phyloP scores from a whole-genome alignment of 2,113 vertebrate species.

The Fukomys damarensis region DNA sequence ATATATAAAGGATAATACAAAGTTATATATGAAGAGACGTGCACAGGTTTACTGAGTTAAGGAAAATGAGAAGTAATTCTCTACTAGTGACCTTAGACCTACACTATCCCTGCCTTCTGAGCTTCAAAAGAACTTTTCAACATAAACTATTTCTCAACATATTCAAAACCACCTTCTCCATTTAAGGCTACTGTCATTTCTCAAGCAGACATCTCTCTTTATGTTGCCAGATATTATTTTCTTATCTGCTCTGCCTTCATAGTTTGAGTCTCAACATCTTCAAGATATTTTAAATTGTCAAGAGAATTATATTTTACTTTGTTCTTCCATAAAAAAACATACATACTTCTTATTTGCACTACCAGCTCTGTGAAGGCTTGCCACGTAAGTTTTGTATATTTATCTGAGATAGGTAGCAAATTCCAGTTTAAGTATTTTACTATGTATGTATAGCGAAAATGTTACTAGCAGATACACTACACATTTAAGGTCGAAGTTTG shows the following conservation, averaged over 20 bases:
- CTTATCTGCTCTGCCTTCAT: not conserved
- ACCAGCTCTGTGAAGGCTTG: not conserved
- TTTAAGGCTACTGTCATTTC: not conserved
- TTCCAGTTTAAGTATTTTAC: not conserved
- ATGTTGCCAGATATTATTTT: fast-evolving
- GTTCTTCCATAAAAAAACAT: not conserved
- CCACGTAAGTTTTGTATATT: not conserved
- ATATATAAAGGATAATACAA: not conserved
- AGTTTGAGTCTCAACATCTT: not conserved
- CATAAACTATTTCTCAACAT: not conserved
- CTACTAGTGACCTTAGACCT: too few species aligned
- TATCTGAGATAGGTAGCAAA: not conserved
- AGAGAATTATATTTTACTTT: not conserved
- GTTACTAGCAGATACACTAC: not conserved
- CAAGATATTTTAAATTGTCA: not conserved
- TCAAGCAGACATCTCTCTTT: not conserved
- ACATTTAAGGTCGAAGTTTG: not conserved
- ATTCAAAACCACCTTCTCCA: not conserved
- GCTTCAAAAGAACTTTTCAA: not conserved
- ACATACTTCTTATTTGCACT: not conserved
- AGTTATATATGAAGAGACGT: not conserved
- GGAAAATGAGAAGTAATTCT: not conserved
- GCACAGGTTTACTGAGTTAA: not conserved
- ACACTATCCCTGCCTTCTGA: not conserved
- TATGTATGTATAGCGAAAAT: not conserved